These are phyloP conservation scores for Teleogryllus occipitalis DNA, from an alignment of 1,140 invertebrate species.

Conservation along the genomic window DNA sequence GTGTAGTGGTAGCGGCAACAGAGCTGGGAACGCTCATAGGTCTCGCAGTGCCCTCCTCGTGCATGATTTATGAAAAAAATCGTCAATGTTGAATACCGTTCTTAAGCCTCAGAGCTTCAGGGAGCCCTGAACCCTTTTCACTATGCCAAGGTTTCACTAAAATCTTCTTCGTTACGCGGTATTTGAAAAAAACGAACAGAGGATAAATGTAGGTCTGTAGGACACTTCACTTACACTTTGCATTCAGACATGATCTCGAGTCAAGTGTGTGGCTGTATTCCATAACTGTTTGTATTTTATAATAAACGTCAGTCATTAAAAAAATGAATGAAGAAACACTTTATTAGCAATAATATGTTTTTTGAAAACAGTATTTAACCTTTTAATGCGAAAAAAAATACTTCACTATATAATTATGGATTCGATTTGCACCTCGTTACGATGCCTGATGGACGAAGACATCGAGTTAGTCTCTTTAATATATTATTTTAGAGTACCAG, in stretches of 20 bases:
- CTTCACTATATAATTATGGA: no score
- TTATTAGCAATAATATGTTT: no score
- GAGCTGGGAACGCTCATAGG: slow-evolving; percentile 37
- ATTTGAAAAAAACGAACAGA: slow-evolving; percentile 20
- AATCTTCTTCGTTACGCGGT: slow-evolving; percentile 22
- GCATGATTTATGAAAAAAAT: slow-evolving; percentile 36
- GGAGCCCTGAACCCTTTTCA: slow-evolving; percentile 36
- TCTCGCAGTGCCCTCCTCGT: slow-evolving; percentile 37
- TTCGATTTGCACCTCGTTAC: no score
- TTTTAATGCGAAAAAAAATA: no score
- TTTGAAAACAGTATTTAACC: no score
- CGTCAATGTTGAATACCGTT: slow-evolving; percentile 34
- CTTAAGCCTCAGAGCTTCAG: slow-evolving; percentile 33
- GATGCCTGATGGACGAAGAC: no score
- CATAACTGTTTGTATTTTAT: not conserved
- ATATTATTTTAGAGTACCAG: no score
- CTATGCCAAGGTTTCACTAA: slow-evolving; percentile 34
- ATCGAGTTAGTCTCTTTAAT: no score
- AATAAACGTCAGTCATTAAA: not conserved
- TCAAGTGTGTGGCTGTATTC: slow-evolving; percentile 32
- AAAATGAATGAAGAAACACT: not conserved
- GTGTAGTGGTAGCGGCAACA: slow-evolving; percentile 38
- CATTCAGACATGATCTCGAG: slow-evolving; percentile 38
- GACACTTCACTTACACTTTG: slow-evolving; percentile 59
- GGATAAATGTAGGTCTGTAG: slow-evolving; percentile 54